Conservation (phyloP, 2,888 invertebrate species). For the Fissipunctia ypsillon region DNA sequence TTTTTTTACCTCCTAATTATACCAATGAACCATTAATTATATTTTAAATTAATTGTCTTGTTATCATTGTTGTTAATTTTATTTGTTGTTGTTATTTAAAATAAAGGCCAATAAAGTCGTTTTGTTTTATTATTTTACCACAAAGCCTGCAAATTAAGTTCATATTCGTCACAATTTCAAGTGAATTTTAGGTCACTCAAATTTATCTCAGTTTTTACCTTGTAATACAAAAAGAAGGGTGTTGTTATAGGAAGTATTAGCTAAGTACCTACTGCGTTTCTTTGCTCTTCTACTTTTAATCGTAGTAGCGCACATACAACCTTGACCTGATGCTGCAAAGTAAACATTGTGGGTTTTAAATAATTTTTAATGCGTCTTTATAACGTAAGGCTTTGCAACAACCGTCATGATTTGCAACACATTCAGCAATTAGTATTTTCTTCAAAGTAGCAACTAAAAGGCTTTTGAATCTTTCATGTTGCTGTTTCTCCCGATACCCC, state of each 20-base stretch:
- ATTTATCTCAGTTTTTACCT: not conserved
- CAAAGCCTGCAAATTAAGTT: not conserved
- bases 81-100: conserved; percentile 41
- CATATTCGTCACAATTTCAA: too few relatives aligned
- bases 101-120: conserved; percentile 26
- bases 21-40: conserved; percentile 39
- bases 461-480: not conserved
- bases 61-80: conserved; percentile 26
- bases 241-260: not conserved
- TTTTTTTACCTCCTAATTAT: conserved; percentile 19
- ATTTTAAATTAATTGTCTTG: not conserved
- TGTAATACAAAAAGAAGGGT: not conserved
- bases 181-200: not conserved
- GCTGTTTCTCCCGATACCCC: not conserved
- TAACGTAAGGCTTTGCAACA: not conserved
- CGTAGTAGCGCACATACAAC: too few relatives aligned
- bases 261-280: not conserved
- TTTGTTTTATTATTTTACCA: conserved; percentile 14
- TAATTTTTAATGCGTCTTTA: not conserved
- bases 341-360: too few relatives aligned
- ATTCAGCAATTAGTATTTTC: not conserved
- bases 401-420: too few relatives aligned
- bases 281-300: not conserved
- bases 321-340: not conserved
- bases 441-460: not conserved